Conservation (phyloP, 2,888 invertebrate genomes). For the Matsumyia berberina region DNA sequence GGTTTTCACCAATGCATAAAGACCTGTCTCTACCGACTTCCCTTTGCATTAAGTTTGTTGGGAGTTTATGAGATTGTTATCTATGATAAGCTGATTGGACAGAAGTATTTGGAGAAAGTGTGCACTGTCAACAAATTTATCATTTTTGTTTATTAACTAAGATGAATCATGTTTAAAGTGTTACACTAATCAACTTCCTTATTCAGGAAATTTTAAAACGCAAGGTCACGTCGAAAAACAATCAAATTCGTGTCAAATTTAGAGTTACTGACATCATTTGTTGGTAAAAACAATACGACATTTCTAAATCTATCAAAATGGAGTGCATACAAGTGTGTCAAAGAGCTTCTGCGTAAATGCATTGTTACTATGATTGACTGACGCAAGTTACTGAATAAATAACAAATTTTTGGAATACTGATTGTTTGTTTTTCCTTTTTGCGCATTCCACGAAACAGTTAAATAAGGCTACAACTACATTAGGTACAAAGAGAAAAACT, state of each 20-base stretch:
- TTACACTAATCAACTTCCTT: too few species aligned
- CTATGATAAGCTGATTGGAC: too few species aligned
- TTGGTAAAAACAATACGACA: not conserved
- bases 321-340: not conserved
- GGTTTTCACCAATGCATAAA: too few species aligned
- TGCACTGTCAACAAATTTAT: too few species aligned
- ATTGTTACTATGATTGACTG: conserved; percentile 9
- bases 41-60: too few species aligned
- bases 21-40: too few species aligned
- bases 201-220: not conserved
- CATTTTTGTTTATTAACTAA: too few species aligned
- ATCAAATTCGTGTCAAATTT: conserved; percentile 29
- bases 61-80: too few species aligned
- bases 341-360: conserved; percentile 9
- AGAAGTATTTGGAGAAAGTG: too few species aligned
- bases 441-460: conserved; percentile 4
- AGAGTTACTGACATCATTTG: not conserved
- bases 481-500: not conserved
- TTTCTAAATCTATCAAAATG: not conserved
- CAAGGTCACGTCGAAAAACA: conserved; percentile 16
- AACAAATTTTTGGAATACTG: not conserved
- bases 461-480: not conserved
- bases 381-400: conserved; percentile 16
- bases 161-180: too few species aligned
- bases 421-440: conserved; percentile 14